Evolutionary conservation across 2,888 invertebrate genomes (phyloP), one percentile per base, ranked within the genome.

Genomic region (Escarpia spicata): DNA sequence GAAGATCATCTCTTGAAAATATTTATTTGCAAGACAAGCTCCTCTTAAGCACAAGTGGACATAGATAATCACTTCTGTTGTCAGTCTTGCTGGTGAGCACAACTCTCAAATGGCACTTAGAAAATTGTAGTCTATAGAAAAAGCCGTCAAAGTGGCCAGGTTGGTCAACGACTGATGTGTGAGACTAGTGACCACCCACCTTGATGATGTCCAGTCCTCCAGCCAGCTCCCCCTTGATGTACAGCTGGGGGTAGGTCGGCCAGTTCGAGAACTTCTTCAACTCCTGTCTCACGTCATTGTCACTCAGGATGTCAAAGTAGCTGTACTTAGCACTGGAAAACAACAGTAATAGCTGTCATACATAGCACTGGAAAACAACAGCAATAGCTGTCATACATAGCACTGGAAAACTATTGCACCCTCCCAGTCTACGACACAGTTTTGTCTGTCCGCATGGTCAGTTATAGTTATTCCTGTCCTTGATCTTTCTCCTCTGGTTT

Each of bases 241-340:
- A 97, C 6, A 97, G 95, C 95, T 97, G 97, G 43, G 97, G 97
- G 94, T 96, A 97, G 3, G 97, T 97, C 75, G 97, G 97, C 97
- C 97, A 97, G 94, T 97, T 96, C 75, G 96, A 96, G 94, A 94
- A 97, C 90, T 94, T 95, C 95, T 97, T 96, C 93, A 97, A 94
- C 15, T 94, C 97, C 95, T 97, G 96, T 92, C 97, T 95, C 3
- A 97, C 97, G 92, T 96, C 96, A 52, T 97, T 97, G 95, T 97
- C 97, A 8, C 95, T 93, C 60, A 97, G 95, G 94, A 97, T 97
- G 95, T 97, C 97, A 95, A 97, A 97, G 26, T 96, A 96, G 58
- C 96, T 96, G 94, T 96, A 97, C 92, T 97, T 96, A 19, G 96
- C 94, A 8, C 94, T 94, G 92, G 19, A 94, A 93, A 19, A 92